Evolutionary conservation across 2,888 invertebrate species (phyloP), one percentile per base, ranked within the genome.

Genomic region (Noctua pronuba): DNA sequence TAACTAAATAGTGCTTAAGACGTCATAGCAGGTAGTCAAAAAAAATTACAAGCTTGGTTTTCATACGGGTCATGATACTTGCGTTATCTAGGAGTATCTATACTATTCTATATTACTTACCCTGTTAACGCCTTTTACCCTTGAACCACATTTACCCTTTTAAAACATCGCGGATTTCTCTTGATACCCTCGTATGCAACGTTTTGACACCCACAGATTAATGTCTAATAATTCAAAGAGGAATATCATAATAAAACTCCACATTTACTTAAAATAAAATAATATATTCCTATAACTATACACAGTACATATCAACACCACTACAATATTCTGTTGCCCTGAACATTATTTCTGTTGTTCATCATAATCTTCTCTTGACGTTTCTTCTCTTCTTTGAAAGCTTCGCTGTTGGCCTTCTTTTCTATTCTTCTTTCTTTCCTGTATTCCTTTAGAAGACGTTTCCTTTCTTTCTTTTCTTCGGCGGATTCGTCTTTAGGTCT

Each of bases 371-470:
- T 98, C 91, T 98, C 98, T 91, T 98, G 98, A 7, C 98, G 96
- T 90, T 98, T 98, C 95, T 98, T 98, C 91, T 99, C 99, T 88
- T 98, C 98, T 91, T 98, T 99, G 92, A 99, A 99, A 0, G 98
- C 98, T 55, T 97, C 96, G 21, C 97, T 97, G 91, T 99, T 99
- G 0, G 98, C 97, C 92, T 99, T 99, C 94, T 98, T 98, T 92
- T 99, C 99, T 73, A 97, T 91, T 92, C 99, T 97, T 83, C 99
- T 97, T 91, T 98, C 98, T 94, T 95, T 97, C 89, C 98, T 97
- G 90, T 98, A 98, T 87, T 98, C 98, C 92, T 98, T 98, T 0
- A 99, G 96, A 7, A 98, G 96, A 62, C 97, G 97, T 93, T 99
- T 99, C 5, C 99, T 96, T 89, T 98, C 97, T 86, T 97, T 97